These are phyloP conservation scores for Sterna hirundo DNA, from an alignment of 2,113 vertebrate genomes.

Conservation along the genomic window DNA sequence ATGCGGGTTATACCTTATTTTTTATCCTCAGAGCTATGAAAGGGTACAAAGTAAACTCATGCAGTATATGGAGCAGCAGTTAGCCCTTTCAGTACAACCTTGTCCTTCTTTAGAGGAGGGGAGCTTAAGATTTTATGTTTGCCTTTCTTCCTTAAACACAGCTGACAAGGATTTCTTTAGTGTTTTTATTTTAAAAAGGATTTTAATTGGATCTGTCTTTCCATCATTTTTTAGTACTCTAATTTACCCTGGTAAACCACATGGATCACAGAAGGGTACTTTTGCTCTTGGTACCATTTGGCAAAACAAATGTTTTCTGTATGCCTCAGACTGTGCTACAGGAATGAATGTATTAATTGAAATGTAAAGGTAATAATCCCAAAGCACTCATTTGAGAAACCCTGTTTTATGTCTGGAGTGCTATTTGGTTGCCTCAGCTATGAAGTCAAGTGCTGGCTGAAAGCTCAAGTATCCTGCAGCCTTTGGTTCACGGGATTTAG, in stretches of 20 bases:
- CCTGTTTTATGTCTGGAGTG: background rate
- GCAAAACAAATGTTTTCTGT: background rate
- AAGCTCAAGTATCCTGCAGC: background rate
- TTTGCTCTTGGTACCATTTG: background rate
- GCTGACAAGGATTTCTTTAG: background rate
- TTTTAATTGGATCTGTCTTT: conserved; percentile 35
- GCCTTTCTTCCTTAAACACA: background rate
- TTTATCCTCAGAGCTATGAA: background rate
- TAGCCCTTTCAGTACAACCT: background rate
- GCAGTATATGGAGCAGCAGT: background rate
- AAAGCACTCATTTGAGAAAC: background rate
- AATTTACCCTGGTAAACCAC: conserved; percentile 32
- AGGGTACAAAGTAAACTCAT: background rate
- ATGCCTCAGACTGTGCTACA: background rate
- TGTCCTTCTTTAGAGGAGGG: background rate
- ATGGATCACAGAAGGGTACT: background rate
- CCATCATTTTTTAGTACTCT: background rate
- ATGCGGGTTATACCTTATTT: background rate
- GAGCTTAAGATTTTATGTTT: background rate
- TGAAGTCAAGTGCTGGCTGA: background rate
- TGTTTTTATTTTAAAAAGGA: background rate
- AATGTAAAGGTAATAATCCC: background rate
- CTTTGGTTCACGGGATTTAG: background rate
- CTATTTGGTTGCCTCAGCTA: background rate
- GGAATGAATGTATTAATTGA: background rate